Evolutionary conservation across 2,888 invertebrate genomes (phyloP), one percentile per base, ranked within the genome.

Genomic region (Eugnorisma glareosa): DNA sequence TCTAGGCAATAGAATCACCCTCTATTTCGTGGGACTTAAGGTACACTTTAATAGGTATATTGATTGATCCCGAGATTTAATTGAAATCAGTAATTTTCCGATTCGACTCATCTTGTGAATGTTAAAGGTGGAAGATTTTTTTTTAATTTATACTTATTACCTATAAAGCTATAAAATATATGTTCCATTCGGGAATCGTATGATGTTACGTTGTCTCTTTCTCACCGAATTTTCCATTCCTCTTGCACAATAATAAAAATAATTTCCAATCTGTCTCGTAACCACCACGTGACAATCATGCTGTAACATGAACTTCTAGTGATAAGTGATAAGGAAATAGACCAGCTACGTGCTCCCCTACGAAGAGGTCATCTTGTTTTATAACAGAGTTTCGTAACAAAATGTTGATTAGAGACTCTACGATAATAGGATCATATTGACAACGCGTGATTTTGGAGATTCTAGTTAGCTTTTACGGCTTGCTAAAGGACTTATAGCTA

Each of bases 271-370:
- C 18, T 8, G 15, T 73, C n/a, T 35, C 45, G 5, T 64, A 31
- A 24, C 37, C 31, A 48, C 45, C 48, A 48, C 57, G 10, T 75
- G 57, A 67, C 21, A 7, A 54, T 45, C 18, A 31, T 31, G 18
- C 68, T 7, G 61, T 45, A 64, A 77, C n/a, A 1, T 31, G 43
- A 69, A 77, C 77, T 76, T 51, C 10, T 70, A n/a, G 2, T 66
- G 57, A 75, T 66, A 57, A 76, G n/a, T 8, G 69, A 70, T 78
- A 70, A 78, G 2, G 1, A 18, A 78, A 69, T 70, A 28, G 66
- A 59, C 8, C 64, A 64, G 43, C 3, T 3, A 48, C 40, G 43
- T 59, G 35, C 5, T 28, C 45, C 77, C 77, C 70, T 77, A 11
- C 21, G 73, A 59, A 77, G 59, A 28, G 77, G 78, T 77, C 70